Evolutionary conservation across 2,797 vertebrate species (phyloP).

Genomic region (Karalla daura): DNA sequence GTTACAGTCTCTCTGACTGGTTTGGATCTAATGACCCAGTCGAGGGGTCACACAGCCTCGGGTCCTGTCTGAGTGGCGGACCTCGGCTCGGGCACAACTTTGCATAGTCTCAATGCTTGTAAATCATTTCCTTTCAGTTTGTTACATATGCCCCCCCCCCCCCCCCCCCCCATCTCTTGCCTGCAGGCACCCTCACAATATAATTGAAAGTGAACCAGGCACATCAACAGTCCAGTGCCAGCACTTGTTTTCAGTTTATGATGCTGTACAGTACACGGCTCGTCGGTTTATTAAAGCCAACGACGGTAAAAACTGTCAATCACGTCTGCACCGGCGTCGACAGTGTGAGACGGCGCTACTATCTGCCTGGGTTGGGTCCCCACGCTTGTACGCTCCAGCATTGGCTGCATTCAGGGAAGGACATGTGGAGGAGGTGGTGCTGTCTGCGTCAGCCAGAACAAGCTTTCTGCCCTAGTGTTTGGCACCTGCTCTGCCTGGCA

Average conservation of each 20-base stretch:
- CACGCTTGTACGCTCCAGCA: conserved; percentile 8
- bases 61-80: conserved; percentile 38
- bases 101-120: conserved; percentile 26
- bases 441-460: conserved; percentile 34
- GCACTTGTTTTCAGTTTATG: neutral
- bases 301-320: conserved; percentile 13
- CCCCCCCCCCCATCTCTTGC: no score
- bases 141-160: conserved; percentile 12
- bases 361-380: conserved; percentile 8
- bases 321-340: neutral
- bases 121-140: conserved; percentile 37
- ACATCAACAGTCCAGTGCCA: conserved; percentile 6
- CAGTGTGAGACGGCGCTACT: conserved; percentile 4
- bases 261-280: neutral
- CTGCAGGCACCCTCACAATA: conserved; percentile 32
- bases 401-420: conserved; percentile 30
- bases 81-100: conserved; percentile 14
- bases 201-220: conserved; percentile 16
- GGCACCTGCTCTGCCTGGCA: conserved; percentile 51
- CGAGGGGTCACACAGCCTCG: conserved; percentile 53
- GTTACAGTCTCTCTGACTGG: conserved; percentile 62
- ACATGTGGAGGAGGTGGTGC: conserved; percentile 46
- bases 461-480: conserved; percentile 29
- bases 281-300: neutral
- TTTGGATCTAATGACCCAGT: conserved; percentile 52